Evolutionary conservation across 2,888 invertebrate species (phyloP), one percentile per base, ranked within the genome.

Genomic region (Raillietiella orientalis): DNA sequence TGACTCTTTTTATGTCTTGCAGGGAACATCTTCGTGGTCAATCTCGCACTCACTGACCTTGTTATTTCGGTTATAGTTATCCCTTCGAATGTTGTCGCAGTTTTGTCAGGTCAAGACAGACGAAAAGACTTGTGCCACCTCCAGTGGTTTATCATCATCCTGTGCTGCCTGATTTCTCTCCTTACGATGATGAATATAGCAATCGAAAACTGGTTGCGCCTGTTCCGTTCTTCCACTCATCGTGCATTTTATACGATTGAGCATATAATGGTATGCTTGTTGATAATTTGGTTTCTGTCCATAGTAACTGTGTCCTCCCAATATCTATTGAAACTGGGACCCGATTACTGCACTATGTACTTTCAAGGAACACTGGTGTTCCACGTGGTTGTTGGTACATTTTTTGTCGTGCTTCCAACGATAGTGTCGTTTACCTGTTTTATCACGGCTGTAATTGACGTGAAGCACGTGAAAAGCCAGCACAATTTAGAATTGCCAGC

Each of bases 11-110:
- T 32, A 16, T 31, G 30, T 27, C 30, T 36, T 31, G 10, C 49
- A 62, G 65, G 64, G 25, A 65, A 65, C 43, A 55, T 62, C 15
- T 63, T 62, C 41, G 47, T 65, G 32, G 64, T 61, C 31, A 63
- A 61, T 45, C 54, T 64, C 14, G 69, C 69, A 0, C 37, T 70
- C 27, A 59, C 66, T 1, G 71, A 71, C 38, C 45, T 70, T 24
- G 43, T 69, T 11, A 55, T 70, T 6, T 64, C 67, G 0, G 56
- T 59, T 1, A 40, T 59, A 8, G 61, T 69, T 20, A 56, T 70
- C 35, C 66, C 69, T 0, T 55, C 60, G 0, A 59, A 64, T 1
- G 59, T 61, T 1, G 59, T 66, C 4, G 59, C 65, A 1, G 55
- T 70, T 19, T 46, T 70, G 10, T 63, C 67, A 1, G 63, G 61